Evolutionary conservation across 2,797 vertebrate species (phyloP).

Genomic region (Pseudochromis fuscus): DNA sequence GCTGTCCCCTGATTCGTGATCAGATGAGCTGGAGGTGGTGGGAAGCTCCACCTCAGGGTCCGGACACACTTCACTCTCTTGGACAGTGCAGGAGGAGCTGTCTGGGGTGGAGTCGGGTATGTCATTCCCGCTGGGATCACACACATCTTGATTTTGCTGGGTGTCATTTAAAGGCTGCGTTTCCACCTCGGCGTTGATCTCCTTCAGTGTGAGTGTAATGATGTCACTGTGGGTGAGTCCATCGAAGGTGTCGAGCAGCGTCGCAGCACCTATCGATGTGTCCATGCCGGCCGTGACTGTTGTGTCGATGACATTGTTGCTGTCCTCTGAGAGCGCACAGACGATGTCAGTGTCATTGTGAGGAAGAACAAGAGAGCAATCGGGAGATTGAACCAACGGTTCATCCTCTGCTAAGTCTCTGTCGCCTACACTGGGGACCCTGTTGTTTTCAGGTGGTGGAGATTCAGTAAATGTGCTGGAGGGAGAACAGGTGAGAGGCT

Average conservation of each 20-base stretch:
- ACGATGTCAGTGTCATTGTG: conserved; percentile 58
- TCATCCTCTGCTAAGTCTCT: background rate
- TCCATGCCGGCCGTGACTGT: conserved; percentile 17
- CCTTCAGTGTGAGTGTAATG: conserved; percentile 85
- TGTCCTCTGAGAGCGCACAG: conserved; percentile 51
- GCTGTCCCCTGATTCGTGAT: background rate
- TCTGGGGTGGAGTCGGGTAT: conserved; percentile 12
- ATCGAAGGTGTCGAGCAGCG: conserved; percentile 79
- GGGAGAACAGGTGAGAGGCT: conserved; percentile 39
- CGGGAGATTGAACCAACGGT: background rate
- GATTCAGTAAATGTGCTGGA: conserved; percentile 42
- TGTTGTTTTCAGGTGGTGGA: background rate
- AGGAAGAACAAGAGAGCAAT: conserved; percentile 44
- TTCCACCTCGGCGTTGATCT: conserved; percentile 67
- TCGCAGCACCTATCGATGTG: conserved; percentile 73
- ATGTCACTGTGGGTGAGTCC: conserved; percentile 79
- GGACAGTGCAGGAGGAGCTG: conserved; percentile 34
- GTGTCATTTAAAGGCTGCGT: conserved; percentile 25
- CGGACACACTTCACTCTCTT: background rate
- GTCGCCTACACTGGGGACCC: background rate
- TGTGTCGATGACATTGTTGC: background rate
- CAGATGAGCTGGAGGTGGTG: background rate
- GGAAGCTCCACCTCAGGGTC: background rate
- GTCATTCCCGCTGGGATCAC: background rate
- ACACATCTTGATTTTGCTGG: background rate